Conservation (phyloP, 2,113 vertebrate genomes). For the Corydoras sp. region DNA sequence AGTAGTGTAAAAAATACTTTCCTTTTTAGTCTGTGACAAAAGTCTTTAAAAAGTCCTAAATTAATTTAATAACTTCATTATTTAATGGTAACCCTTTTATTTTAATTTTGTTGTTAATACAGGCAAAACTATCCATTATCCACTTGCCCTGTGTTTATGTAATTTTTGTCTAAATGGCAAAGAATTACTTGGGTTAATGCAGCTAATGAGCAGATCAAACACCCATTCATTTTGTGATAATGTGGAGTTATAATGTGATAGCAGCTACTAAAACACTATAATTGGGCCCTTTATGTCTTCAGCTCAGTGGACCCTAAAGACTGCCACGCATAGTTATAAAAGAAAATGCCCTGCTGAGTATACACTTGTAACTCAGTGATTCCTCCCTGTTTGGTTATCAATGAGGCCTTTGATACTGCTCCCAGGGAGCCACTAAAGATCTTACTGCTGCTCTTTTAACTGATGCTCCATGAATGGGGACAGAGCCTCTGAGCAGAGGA, state of each 20-base stretch:
- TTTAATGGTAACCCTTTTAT: too few relatives aligned
- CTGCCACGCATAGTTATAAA: constrained; percentile 35
- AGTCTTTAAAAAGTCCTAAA: too few relatives aligned
- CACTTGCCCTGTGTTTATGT: too few relatives aligned
- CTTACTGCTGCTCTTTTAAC: constrained; percentile 48
- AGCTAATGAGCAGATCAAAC: constrained; percentile 16
- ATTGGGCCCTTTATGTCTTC: constrained; percentile 21
- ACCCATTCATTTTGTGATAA: constrained; percentile 10
- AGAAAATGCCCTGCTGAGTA: constrained; percentile 48
- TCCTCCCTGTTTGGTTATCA: constrained; percentile 62
- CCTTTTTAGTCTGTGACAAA: too few relatives aligned
- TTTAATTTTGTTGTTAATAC: too few relatives aligned
- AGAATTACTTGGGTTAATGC: too few relatives aligned
- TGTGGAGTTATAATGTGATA: constrained; percentile 29
- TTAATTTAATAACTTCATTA: too few relatives aligned
- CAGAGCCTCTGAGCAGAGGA: constrained; percentile 15
- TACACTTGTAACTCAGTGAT: constrained; percentile 62
- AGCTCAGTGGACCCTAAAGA: constrained; percentile 42
- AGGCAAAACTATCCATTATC: too few relatives aligned
- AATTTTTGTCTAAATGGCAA: constrained; percentile 1
- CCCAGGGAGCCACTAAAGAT: constrained; percentile 56
- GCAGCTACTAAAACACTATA: constrained; percentile 14
- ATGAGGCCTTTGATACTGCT: constrained; percentile 62
- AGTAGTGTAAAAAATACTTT: too few relatives aligned
- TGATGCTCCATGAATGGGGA: constrained; percentile 42